phyloP scores from a whole-genome alignment of 2,113 vertebrate genomes.

The Anseranas semipalmata region DNA sequence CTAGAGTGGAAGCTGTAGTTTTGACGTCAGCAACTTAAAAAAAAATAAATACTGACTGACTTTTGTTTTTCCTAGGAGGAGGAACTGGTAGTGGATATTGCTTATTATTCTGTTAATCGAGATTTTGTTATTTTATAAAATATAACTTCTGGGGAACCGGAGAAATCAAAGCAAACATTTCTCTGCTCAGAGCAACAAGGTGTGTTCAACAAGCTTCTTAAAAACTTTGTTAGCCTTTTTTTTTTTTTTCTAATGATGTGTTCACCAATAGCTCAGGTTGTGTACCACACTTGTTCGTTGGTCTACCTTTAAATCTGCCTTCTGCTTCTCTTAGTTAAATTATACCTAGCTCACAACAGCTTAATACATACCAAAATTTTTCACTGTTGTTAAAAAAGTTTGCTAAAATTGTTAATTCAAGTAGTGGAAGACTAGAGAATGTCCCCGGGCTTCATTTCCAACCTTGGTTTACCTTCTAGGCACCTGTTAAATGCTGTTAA shows the following conservation, averaged over 20 bases:
- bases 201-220: neutral
- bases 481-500: conserved; percentile 31
- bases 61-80: neutral
- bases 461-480: conserved; percentile 16
- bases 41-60: neutral
- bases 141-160: neutral
- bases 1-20: conserved; percentile 17
- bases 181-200: neutral
- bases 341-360: neutral
- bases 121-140: neutral
- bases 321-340: neutral
- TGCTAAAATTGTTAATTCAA: conserved; percentile 11
- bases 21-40: neutral
- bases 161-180: neutral
- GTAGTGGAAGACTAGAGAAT: neutral
- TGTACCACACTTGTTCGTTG: neutral
- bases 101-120: neutral
- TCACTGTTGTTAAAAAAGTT: neutral
- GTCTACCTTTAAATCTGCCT: neutral
- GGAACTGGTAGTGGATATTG: neutral
- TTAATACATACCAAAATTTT: neutral
- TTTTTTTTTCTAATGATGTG: too few relatives aligned
- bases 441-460: conserved; percentile 9
- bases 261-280: neutral
- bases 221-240: neutral